phyloP scores from a whole-genome alignment of 2,797 vertebrate genomes.

The Anguilla pacifica region DNA sequence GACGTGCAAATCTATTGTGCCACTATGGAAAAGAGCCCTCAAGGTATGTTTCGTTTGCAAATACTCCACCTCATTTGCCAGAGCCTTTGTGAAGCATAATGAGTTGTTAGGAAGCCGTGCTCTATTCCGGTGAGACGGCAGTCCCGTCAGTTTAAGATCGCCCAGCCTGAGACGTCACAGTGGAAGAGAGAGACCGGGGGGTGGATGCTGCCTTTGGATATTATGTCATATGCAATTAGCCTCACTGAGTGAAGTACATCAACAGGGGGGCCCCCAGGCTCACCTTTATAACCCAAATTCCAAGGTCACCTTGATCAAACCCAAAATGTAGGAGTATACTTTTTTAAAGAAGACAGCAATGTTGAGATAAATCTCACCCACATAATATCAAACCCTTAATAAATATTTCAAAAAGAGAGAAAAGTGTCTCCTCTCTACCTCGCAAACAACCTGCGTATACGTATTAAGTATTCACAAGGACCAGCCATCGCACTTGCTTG shows the following conservation, averaged over 20 bases:
- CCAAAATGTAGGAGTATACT: neutral
- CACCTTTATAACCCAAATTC: neutral
- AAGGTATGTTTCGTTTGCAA: neutral
- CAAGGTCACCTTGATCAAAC: neutral
- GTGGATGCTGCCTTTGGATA: neutral
- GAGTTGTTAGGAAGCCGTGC: neutral
- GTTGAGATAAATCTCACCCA: neutral
- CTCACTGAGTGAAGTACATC: neutral
- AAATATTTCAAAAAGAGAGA: slow-evolving; percentile 27
- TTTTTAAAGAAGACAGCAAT: neutral
- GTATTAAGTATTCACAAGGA: slow-evolving; percentile 30
- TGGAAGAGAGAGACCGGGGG: neutral
- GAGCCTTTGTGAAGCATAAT: neutral
- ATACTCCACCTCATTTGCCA: neutral
- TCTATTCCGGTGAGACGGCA: neutral
- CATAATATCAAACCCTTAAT: slow-evolving; percentile 22
- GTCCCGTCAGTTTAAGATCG: slow-evolving; percentile 6
- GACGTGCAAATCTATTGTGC: neutral
- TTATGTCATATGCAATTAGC: neutral
- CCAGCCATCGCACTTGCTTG: slow-evolving; percentile 4
- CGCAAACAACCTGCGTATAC: slow-evolving; percentile 22
- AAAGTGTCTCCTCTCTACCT: neutral
- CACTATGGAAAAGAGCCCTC: neutral
- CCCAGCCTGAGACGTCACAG: neutral
- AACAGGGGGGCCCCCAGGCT: neutral